phyloP scores from a whole-genome alignment of 2,888 invertebrate genomes.

The Melanophora roralis region DNA sequence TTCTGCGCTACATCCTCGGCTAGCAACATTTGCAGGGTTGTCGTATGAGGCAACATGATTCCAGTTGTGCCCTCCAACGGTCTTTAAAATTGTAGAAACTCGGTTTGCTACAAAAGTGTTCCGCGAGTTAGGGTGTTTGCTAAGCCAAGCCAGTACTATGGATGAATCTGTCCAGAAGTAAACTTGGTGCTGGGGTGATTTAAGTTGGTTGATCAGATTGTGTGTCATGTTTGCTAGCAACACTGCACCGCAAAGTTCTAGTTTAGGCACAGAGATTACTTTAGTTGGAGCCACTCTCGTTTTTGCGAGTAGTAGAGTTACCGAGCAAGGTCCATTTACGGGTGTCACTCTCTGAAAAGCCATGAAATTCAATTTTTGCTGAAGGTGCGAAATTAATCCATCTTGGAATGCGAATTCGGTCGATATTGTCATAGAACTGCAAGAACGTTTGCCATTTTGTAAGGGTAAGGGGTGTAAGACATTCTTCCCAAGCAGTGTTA shows the following conservation, averaged over 20 bases:
- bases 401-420: background rate
- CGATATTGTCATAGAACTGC: constrained; percentile 3
- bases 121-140: background rate
- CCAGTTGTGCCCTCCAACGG: background rate
- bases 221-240: background rate
- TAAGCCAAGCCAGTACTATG: background rate
- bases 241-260: constrained; percentile 2
- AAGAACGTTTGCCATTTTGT: background rate
- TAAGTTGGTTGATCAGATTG: background rate
- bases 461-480: background rate
- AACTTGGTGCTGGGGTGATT: background rate
- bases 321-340: background rate
- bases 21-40: background rate
- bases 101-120: constrained; percentile 7
- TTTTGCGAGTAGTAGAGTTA: background rate
- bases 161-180: constrained; percentile 18
- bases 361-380: background rate
- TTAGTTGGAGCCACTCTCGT: constrained; percentile 3
- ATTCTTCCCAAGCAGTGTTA: constrained; percentile 1
- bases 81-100: background rate
- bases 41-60: background rate
- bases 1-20: background rate
- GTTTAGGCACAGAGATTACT: background rate
- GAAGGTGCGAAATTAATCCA: background rate
- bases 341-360: constrained; percentile 6